Base-by-base conservation (phyloP, 2,888 invertebrate genomes). In the Limnephilus lunatus region DNA sequence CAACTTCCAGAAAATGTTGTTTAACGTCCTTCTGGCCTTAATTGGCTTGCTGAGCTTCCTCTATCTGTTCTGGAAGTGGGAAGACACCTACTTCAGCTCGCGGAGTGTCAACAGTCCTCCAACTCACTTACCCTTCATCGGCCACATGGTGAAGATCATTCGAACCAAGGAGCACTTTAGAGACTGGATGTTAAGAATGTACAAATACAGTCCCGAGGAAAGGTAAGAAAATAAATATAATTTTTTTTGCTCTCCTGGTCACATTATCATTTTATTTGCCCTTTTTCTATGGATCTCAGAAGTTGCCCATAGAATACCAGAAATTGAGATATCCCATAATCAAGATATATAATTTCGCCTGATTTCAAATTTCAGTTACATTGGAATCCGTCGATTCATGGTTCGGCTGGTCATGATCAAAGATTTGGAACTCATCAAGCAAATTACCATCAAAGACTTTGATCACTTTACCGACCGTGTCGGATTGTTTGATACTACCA, bases 381-480 rank as follows among this genome's bases (percentile, higher is more conserved):
- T 94, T 25, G 96, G 96, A 9, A 93, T 94, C 25, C 96, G 95
- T 91, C 95, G 96, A 93, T 95, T 96, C 39, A 92, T 95, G 0
- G 94, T 93, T 0, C 95, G 95, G 0, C 87, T 95, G 1, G 82
- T 95, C 2, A 92, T 96, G 87, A 93, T 96, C 5, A 94, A 95
- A 12, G 96, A 96, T 93, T 94, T 96, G 0, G 96, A 96, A 32
- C 91, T 96, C n/a, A 92, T 96, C 0, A 96, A 96, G 94, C 95
- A 95, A 90, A 95, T 97, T 9, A 94, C 95, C 0, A 94, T 96
- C 3, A 97, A 96, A 93, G 96, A 97, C 94, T 97, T 96, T 90
- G 96, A 96, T 92, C 94, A 96, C 93, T 97, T 97, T 93, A 92
- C 95, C 0, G 96, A 97, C 94, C 96, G 96, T 94, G 95, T 95